Conservation (phyloP, 2,797 vertebrate species). For the Chrosomus eos region DNA sequence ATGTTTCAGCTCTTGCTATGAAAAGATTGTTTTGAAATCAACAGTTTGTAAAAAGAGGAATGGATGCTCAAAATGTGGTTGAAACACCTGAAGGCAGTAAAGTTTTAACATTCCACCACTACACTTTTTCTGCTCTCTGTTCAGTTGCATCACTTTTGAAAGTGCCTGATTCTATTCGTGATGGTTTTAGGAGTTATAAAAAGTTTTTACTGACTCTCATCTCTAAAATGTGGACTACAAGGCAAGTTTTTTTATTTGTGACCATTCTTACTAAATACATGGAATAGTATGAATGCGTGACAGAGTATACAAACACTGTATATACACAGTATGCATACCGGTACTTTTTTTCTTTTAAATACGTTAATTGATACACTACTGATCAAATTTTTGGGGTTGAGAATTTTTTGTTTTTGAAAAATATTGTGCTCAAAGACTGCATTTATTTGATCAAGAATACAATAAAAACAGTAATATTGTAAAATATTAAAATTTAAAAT, state of each 20-base stretch:
- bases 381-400: not conserved
- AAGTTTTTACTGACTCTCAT: not conserved
- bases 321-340: not conserved
- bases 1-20: conserved; percentile 48
- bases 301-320: not conserved
- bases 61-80: conserved; percentile 64
- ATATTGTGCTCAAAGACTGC: not conserved
- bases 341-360: not conserved
- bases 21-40: conserved; percentile 7
- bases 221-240: not conserved
- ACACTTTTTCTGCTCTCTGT: conserved; percentile 10
- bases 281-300: not conserved
- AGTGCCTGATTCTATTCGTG: not conserved
- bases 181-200: not conserved
- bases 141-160: not conserved
- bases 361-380: not conserved
- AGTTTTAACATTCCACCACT: conserved; percentile 75
- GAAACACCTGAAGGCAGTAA: conserved; percentile 71
- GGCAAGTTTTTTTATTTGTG: not conserved
- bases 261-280: not conserved
- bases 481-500: not conserved
- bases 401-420: not conserved
- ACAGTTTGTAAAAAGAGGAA: conserved; percentile 45
- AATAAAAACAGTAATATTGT: not conserved
- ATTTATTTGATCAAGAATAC: not conserved